Conservation (phyloP, 2,888 invertebrate genomes). For the Yponomeuta plumbellus region DNA sequence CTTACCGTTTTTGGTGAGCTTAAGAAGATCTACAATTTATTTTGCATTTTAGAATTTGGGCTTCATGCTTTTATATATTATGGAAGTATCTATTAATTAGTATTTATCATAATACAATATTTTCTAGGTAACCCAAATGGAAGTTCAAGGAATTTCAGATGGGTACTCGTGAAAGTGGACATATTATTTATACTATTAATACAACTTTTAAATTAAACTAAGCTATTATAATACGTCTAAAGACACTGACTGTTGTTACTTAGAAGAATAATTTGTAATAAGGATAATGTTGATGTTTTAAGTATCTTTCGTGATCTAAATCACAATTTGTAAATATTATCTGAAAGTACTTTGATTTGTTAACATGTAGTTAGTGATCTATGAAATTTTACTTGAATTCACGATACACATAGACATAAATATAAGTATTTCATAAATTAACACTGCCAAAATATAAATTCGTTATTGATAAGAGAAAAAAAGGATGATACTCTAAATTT, state of each 20-base stretch:
- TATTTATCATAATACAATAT: conserved; percentile 60
- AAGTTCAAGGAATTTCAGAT: conserved; percentile 65
- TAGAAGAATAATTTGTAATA: conserved; percentile 67
- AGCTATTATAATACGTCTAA: conserved; percentile 40
- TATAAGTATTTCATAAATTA: conserved; percentile 37
- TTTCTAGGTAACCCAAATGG: conserved; percentile 76
- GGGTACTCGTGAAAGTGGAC: conserved; percentile 60
- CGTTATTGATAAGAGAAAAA: conserved; percentile 43
- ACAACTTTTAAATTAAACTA: conserved; percentile 36
- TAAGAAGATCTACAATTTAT: conserved; percentile 29
- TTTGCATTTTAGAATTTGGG: conserved; percentile 31
- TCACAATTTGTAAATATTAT: conserved; percentile 27
- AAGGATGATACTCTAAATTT: conserved; percentile 43
- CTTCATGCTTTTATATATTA: conserved; percentile 20
- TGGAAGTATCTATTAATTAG: conserved; percentile 21
- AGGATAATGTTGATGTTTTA: conserved; percentile 55
- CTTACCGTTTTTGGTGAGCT: conserved; percentile 54
- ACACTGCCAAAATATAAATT: conserved; percentile 68
- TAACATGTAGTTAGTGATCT: conserved; percentile 5
- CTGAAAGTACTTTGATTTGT: conserved; percentile 3
- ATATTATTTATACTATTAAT: conserved; percentile 50
- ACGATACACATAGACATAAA: background rate
- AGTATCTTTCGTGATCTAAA: conserved; percentile 38
- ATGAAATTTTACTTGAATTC: conserved; percentile 2
- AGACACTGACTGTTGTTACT: conserved; percentile 62